Evolutionary conservation across 2,113 vertebrate species (phyloP).

Genomic region (Cyprinodon brontotheroides): DNA sequence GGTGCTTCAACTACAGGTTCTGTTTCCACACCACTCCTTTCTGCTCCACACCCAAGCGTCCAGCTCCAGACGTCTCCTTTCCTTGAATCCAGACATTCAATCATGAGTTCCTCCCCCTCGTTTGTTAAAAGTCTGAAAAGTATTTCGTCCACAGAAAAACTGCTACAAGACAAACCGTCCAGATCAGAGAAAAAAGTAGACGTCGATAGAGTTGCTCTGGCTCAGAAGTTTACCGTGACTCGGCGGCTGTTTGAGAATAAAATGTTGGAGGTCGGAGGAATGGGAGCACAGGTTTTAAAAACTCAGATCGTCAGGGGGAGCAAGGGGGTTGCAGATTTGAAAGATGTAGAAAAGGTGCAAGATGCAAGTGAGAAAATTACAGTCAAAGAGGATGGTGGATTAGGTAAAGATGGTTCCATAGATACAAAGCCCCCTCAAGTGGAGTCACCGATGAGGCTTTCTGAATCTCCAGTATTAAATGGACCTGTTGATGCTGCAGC

Average conservation of each 20-base stretch:
- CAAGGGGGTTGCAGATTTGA: slow-evolving; percentile 42
- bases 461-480: slow-evolving; percentile 28
- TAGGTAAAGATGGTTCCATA: slow-evolving; percentile 64
- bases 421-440: slow-evolving; percentile 35
- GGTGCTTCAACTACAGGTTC: slow-evolving; percentile 22
- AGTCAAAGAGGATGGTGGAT: slow-evolving; percentile 73
- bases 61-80: slow-evolving; percentile 52
- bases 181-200: slow-evolving; percentile 80
- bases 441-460: slow-evolving; percentile 18
- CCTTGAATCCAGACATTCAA: slow-evolving; percentile 22
- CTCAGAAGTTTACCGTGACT: slow-evolving; percentile 89
- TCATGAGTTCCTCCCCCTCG: slow-evolving; percentile 58
- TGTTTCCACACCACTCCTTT: slow-evolving; percentile 27
- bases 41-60: slow-evolving; percentile 19
- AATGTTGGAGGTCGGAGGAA: slow-evolving; percentile 30
- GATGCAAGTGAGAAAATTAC: slow-evolving; percentile 44
- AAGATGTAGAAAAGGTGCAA: slow-evolving; percentile 36
- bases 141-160: slow-evolving; percentile 64
- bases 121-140: slow-evolving; percentile 74
- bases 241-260: slow-evolving; percentile 86
- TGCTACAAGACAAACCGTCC: slow-evolving; percentile 69
- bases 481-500: background rate
- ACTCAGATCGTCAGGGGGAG: slow-evolving; percentile 24
- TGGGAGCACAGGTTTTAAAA: slow-evolving; percentile 55
- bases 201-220: slow-evolving; percentile 84